Conservation (phyloP, 2,113 vertebrate genomes). For the Harpagus bidentatus region DNA sequence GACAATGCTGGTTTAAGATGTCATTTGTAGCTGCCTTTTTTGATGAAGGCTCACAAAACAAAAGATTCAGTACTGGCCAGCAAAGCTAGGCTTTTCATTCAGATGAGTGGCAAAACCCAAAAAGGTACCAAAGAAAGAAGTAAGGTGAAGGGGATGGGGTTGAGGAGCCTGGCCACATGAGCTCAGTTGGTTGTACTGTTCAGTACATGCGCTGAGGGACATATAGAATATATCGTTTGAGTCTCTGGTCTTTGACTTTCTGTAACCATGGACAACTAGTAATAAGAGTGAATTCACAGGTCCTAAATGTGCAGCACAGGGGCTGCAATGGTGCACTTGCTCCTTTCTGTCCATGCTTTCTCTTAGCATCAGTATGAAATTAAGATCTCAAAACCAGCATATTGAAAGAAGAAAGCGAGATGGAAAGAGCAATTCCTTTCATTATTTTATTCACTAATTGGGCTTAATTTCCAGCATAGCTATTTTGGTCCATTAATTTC, state of each 20-base stretch:
- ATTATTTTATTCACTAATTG: neutral
- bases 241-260: neutral
- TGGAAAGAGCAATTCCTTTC: neutral
- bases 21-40: neutral
- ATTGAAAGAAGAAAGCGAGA: neutral
- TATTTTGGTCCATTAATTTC: neutral
- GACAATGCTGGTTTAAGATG: neutral
- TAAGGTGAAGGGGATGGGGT: neutral
- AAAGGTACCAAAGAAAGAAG: neutral
- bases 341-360: fast-evolving
- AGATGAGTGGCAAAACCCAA: neutral
- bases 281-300: neutral
- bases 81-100: neutral
- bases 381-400: neutral
- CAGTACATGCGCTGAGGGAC: neutral
- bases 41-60: neutral
- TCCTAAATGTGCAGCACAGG: neutral
- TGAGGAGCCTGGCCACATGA: fast-evolving
- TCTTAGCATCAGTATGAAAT: neutral
- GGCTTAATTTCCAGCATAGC: neutral
- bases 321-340: neutral
- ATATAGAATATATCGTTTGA: fast-evolving
- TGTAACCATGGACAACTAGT: fast-evolving
- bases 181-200: neutral
- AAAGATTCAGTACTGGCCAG: neutral